Conservation (phyloP, 2,113 vertebrate genomes). For the Mesocricetus auratus region DNA sequence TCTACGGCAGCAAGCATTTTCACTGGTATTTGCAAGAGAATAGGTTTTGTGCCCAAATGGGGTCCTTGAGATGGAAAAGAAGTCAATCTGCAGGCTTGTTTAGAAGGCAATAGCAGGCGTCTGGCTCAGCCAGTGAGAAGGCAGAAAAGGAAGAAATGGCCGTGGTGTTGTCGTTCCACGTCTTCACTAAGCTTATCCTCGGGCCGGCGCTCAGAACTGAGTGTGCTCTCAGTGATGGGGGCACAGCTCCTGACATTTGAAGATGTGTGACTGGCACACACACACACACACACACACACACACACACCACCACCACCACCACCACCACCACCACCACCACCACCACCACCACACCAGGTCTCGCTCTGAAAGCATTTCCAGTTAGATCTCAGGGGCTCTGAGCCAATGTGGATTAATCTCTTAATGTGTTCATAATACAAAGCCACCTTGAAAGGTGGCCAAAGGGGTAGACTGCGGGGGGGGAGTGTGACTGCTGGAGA, state of each 20-base stretch:
- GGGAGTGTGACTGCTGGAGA: neutral
- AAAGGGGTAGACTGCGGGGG: neutral
- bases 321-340: no score
- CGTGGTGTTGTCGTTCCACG: neutral
- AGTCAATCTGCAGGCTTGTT: neutral
- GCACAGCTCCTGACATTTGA: neutral
- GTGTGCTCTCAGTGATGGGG: neutral
- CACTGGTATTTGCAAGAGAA: no score
- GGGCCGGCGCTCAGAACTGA: neutral
- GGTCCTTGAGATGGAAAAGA: neutral
- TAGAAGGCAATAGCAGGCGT: neutral
- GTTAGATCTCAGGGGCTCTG: neutral
- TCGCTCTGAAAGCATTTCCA: neutral
- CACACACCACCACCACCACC: no score
- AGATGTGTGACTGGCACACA: neutral
- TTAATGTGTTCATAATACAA: neutral
- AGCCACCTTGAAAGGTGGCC: neutral
- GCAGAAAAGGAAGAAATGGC: neutral
- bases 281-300: no score
- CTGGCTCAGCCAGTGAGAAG: neutral
- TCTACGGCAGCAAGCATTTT: neutral
- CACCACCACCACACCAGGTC: neutral
- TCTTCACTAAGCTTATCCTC: neutral
- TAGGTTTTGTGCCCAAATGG: no score
- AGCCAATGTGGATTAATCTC: neutral